Percentiles rank a stretch among this genome's conserved stretches.
Evolutionary conservation across 2,888 invertebrate species (phyloP).

Genomic region (Macaria liturata): DNA sequence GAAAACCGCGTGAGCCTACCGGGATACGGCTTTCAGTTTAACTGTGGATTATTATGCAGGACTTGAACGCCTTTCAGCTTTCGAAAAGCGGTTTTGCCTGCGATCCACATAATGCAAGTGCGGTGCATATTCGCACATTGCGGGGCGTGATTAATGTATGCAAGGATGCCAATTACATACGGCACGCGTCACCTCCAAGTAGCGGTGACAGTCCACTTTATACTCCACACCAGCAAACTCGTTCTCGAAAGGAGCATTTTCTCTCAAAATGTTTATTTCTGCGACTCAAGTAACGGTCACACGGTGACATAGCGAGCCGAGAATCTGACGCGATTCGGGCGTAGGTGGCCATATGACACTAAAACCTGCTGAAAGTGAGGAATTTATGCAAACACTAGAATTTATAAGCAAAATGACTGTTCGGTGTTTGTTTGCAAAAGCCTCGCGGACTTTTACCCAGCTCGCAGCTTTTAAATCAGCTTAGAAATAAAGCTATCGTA

Average conservation of each 20-base stretch:
- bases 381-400: constrained; percentile 27
- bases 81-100: constrained; percentile 55
- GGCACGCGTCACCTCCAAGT: constrained; percentile 52
- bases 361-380: constrained; percentile 37
- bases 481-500: constrained; percentile 33
- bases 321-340: constrained; percentile 57
- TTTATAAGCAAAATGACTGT: constrained; percentile 22
- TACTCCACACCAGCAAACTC: constrained; percentile 46
- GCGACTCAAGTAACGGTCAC: constrained; percentile 54
- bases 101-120: constrained; percentile 55
- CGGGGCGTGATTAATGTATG: constrained; percentile 61
- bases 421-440: constrained; percentile 20
- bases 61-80: constrained; percentile 58
- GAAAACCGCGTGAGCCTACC: constrained; percentile 54
- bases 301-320: constrained; percentile 57
- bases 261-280: constrained; percentile 43
- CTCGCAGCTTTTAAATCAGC: constrained; percentile 28
- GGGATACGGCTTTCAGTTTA: constrained; percentile 65
- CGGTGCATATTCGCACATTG: constrained; percentile 41
- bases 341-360: constrained; percentile 53
- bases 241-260: constrained; percentile 60
- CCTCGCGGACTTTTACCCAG: constrained; percentile 24
- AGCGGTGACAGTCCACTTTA: constrained; percentile 50
- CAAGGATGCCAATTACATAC: constrained; percentile 74
- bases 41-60: constrained; percentile 62